Percentiles rank a stretch among this genome's conserved stretches.
These are phyloP conservation scores for Synchiropus splendidus DNA, from an alignment of 2,113 vertebrate species.

Conservation along the genomic window DNA sequence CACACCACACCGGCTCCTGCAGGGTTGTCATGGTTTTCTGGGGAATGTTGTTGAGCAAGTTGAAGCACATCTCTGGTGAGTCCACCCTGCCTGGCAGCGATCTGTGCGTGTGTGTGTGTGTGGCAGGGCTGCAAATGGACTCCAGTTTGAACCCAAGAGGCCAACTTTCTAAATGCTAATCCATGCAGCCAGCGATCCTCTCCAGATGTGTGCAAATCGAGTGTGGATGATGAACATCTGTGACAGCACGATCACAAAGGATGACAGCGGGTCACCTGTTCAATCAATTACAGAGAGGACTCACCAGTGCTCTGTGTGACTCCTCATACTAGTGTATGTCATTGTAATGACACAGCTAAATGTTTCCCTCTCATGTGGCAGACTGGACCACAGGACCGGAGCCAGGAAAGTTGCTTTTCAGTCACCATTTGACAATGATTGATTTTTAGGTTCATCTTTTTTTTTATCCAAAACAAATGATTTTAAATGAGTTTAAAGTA, in stretches of 20 bases:
- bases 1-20: constrained; percentile 38
- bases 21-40: constrained; percentile 63
- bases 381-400: too few relatives aligned
- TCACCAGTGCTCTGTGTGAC: constrained; percentile 18
- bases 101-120: constrained; percentile 15
- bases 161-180: too few relatives aligned
- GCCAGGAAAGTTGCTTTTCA: constrained; percentile 4
- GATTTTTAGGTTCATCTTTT: too few relatives aligned
- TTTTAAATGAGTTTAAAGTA: too few relatives aligned
- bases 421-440: too few relatives aligned
- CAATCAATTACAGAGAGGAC: constrained; percentile 31
- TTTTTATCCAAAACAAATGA: too few relatives aligned
- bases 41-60: constrained; percentile 60
- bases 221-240: constrained; percentile 17
- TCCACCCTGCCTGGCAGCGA: constrained; percentile 53
- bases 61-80: constrained; percentile 54
- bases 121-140: constrained; percentile 8
- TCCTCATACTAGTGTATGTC: constrained; percentile 21
- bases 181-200: constrained; percentile 26
- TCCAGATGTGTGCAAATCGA: constrained; percentile 27
- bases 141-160: too few relatives aligned
- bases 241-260: constrained; percentile 15
- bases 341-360: constrained; percentile 39
- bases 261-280: constrained; percentile 11
- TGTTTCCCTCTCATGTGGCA: constrained; percentile 33